Conservation (phyloP, 2,113 vertebrate genomes). For the Corvus cornix region DNA sequence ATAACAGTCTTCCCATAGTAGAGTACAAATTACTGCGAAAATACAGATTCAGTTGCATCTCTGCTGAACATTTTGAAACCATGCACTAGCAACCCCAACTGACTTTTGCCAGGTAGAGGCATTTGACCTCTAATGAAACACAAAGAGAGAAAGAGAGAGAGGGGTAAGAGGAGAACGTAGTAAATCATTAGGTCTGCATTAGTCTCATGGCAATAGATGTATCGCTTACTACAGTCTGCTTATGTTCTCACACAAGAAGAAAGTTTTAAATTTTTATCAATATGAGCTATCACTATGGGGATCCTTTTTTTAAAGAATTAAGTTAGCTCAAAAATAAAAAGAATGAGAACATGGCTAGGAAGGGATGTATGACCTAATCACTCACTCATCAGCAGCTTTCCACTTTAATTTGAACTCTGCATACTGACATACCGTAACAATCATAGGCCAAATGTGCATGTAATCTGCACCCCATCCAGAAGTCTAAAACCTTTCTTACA, state of each 20-base stretch:
- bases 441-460: slow-evolving; percentile 45
- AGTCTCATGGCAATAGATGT: slow-evolving; percentile 67
- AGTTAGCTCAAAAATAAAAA: slow-evolving; percentile 39
- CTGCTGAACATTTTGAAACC: slow-evolving; percentile 74
- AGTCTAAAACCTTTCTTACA: slow-evolving; percentile 45
- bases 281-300: slow-evolving; percentile 62
- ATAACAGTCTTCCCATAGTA: slow-evolving; percentile 70
- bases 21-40: slow-evolving; percentile 73
- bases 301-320: slow-evolving; percentile 65
- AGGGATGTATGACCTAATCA: slow-evolving; percentile 59
- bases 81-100: slow-evolving; percentile 75
- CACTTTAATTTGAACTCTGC: slow-evolving; percentile 67
- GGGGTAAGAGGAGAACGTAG: slow-evolving; percentile 59
- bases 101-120: slow-evolving; percentile 77
- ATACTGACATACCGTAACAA: slow-evolving; percentile 50
- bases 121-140: slow-evolving; percentile 70
- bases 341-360: slow-evolving; percentile 48
- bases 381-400: slow-evolving; percentile 58
- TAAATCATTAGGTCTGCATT: slow-evolving; percentile 57
- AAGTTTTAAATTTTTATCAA: slow-evolving; percentile 53
- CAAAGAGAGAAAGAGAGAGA: slow-evolving; percentile 46
- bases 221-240: slow-evolving; percentile 59
- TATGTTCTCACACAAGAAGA: slow-evolving; percentile 22
- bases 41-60: slow-evolving; percentile 71
- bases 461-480: slow-evolving; percentile 63